Conservation (phyloP, 2,797 vertebrate species). For the Mormyrus hasselquistii region DNA sequence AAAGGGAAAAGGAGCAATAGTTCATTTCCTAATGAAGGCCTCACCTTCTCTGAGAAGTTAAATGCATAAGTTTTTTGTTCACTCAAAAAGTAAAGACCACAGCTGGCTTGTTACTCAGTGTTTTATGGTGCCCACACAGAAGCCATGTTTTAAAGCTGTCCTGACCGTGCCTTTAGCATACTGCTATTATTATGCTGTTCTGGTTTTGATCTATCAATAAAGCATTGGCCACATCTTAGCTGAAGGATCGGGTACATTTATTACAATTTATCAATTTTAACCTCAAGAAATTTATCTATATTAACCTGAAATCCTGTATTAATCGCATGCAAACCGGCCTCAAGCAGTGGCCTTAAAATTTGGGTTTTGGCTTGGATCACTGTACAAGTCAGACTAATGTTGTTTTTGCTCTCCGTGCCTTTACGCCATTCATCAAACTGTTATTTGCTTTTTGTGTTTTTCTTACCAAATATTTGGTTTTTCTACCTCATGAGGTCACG, state of each 20-base stretch:
- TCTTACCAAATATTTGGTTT: neutral
- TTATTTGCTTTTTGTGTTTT: neutral
- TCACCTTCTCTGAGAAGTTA: neutral
- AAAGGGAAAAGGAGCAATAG: too few relatives aligned
- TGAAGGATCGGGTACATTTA: neutral
- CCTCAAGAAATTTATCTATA: neutral
- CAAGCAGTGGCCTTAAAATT: neutral
- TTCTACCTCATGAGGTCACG: neutral
- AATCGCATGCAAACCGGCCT: neutral
- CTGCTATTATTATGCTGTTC: neutral
- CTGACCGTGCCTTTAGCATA: neutral
- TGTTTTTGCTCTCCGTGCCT: neutral
- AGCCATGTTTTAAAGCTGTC: neutral
- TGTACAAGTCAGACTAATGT: neutral
- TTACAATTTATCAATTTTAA: neutral
- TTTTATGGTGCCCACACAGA: neutral
- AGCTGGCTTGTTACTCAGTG: neutral
- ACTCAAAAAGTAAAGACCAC: neutral
- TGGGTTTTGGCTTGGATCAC: neutral
- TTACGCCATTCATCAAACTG: neutral
- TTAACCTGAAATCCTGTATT: neutral
- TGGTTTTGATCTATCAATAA: neutral
- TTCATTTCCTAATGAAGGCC: neutral
- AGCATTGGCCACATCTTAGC: neutral
- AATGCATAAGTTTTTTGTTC: neutral